Percentiles rank a stretch among this genome's conserved stretches.
These are phyloP conservation scores for Steinernema feltiae DNA, from an alignment of 1,140 invertebrate genomes.

Conservation along the genomic window DNA sequence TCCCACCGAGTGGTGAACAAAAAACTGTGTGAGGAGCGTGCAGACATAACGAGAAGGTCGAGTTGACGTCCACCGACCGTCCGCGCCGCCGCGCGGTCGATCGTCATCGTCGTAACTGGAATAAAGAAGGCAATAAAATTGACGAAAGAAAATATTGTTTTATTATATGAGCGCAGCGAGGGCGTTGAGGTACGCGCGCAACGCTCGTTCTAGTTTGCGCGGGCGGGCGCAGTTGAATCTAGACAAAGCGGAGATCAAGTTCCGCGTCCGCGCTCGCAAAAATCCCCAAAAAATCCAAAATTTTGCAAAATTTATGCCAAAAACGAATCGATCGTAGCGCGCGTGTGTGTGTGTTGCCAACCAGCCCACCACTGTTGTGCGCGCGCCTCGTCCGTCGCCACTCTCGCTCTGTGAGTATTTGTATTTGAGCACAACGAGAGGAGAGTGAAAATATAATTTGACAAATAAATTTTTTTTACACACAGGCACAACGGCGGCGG, in stretches of 20 bases:
- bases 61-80: not conserved
- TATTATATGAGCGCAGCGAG: not conserved
- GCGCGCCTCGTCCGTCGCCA: no score
- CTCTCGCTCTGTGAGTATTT: not conserved
- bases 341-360: no score
- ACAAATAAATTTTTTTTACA: constrained; percentile 14
- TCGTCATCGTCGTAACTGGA: not conserved
- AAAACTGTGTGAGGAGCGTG: not conserved
- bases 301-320: no score
- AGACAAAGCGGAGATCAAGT: not conserved
- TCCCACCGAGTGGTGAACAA: not conserved
- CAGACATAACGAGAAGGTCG: not conserved
- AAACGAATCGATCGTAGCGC: no score
- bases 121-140: constrained; percentile 14
- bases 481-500: not conserved
- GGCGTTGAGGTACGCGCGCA: not conserved
- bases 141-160: constrained; percentile 9
- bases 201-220: not conserved
- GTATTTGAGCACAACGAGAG: not conserved
- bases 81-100: not conserved
- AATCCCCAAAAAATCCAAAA: no score
- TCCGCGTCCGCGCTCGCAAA: not conserved
- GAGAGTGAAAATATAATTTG: constrained; percentile 5
- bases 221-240: no score
- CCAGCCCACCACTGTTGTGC: no score